Percentiles rank a stretch among this genome's conserved stretches.
Conservation (phyloP, 2,113 vertebrate species). For the Ophiodon elongatus region DNA sequence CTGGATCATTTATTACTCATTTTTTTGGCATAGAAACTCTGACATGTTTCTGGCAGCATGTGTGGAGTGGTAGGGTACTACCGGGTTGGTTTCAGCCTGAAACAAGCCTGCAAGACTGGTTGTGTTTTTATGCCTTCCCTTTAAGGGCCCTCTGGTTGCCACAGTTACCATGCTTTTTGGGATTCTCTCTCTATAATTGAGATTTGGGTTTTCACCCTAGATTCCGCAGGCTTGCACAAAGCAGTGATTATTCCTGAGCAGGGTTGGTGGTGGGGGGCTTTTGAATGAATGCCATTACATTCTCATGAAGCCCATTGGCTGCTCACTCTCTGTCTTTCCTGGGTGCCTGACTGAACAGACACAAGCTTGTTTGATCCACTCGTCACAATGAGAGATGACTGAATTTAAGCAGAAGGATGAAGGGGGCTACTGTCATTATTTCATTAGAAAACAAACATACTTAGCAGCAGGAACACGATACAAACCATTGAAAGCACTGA, state of each 20-base stretch:
- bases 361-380: conserved; percentile 44
- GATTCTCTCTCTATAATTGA: conserved; percentile 77
- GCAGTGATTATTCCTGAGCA: conserved; percentile 84
- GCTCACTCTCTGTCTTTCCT: conserved; percentile 42
- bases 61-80: background rate
- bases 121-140: conserved; percentile 65
- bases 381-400: conserved; percentile 35
- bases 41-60: conserved; percentile 26
- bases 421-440: background rate
- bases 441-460: background rate
- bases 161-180: conserved; percentile 75
- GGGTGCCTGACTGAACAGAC: conserved; percentile 26
- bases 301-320: conserved; percentile 79
- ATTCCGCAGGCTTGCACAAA: conserved; percentile 85
- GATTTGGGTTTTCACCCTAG: conserved; percentile 72
- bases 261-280: conserved; percentile 23
- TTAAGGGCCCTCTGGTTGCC: conserved; percentile 79
- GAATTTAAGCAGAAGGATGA: conserved; percentile 11
- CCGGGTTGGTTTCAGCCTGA: conserved; percentile 24
- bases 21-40: background rate
- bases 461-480: background rate
- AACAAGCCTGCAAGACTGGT: conserved; percentile 46
- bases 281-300: conserved; percentile 80
- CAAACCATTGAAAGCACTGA: background rate
- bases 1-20: conserved; percentile 27